These are phyloP conservation scores for Anadara kagoshimensis DNA, from an alignment of 1,140 invertebrate genomes.

Conservation along the genomic window DNA sequence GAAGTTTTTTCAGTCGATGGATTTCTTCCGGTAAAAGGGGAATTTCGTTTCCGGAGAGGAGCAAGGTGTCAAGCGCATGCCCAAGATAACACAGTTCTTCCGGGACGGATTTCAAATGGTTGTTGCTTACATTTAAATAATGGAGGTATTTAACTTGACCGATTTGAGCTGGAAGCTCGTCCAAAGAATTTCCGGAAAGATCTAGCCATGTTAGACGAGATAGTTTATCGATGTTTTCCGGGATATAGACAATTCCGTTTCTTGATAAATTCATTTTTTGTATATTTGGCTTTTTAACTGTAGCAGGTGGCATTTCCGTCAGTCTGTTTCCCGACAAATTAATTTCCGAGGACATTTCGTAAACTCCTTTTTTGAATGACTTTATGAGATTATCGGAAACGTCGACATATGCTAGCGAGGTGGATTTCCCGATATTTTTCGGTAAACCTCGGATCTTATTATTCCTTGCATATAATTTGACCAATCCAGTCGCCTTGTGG, in stretches of 20 bases:
- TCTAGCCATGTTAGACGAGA: constrained; percentile 62
- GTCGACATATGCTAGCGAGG: constrained; percentile 56
- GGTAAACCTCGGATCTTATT: constrained; percentile 65
- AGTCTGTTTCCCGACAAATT: constrained; percentile 63
- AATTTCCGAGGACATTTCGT: constrained; percentile 62
- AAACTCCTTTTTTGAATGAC: constrained; percentile 66
- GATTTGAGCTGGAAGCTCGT: constrained; percentile 64
- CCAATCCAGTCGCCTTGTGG: constrained; percentile 63
- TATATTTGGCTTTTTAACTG: constrained; percentile 67
- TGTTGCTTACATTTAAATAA: constrained; percentile 61
- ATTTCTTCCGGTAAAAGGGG: constrained; percentile 62
- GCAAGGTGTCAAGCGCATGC: constrained; percentile 57
- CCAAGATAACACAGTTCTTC: constrained; percentile 67
- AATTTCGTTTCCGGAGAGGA: constrained; percentile 63
- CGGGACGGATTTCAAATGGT: constrained; percentile 64
- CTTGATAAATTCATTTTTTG: constrained; percentile 66
- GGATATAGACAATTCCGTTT: constrained; percentile 63
- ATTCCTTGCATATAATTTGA: constrained; percentile 58
- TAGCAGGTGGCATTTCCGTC: constrained; percentile 58
- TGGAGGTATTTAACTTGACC: constrained; percentile 59
- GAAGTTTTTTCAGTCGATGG: constrained; percentile 55
- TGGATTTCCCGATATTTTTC: constrained; percentile 67
- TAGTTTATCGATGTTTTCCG: constrained; percentile 65
- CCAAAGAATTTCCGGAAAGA: constrained; percentile 65
- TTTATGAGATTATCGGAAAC: constrained; percentile 66